Conservation (phyloP, 2,113 vertebrate species). For the Psilopsiagon aurifrons region DNA sequence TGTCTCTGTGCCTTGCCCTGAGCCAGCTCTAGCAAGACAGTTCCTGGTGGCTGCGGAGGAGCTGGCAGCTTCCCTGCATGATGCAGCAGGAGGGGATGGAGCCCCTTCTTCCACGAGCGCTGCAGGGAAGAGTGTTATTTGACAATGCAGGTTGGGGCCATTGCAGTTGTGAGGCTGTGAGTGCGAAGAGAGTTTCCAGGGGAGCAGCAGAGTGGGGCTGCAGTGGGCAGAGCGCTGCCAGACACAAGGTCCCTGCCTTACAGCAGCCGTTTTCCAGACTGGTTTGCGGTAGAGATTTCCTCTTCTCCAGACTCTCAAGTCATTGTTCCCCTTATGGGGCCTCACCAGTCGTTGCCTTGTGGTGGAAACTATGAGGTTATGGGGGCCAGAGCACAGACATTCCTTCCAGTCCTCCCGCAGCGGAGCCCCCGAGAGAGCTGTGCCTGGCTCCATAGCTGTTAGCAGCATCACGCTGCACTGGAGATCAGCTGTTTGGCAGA, state of each 20-base stretch:
- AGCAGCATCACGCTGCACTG: background rate
- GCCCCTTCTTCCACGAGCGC: background rate
- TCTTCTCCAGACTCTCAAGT: constrained; percentile 39
- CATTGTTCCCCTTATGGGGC: constrained; percentile 61
- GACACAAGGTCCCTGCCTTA: background rate
- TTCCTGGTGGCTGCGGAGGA: background rate
- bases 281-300: constrained; percentile 27
- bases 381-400: constrained; percentile 31
- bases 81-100: background rate
- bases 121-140: background rate
- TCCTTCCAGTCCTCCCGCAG: background rate
- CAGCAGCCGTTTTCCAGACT: constrained; percentile 51
- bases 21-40: background rate
- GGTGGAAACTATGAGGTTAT: constrained; percentile 51
- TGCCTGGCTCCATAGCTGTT: background rate
- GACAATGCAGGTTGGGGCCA: background rate
- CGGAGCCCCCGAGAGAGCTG: background rate
- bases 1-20: background rate
- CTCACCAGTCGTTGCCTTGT: constrained; percentile 50
- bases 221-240: background rate
- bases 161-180: background rate
- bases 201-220: background rate
- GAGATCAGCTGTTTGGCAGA: constrained; percentile 8
- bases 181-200: background rate
- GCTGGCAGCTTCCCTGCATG: background rate